Evolutionary conservation across 1,140 invertebrate genomes (phyloP).

Genomic region (Thaumatotibia leucotreta): DNA sequence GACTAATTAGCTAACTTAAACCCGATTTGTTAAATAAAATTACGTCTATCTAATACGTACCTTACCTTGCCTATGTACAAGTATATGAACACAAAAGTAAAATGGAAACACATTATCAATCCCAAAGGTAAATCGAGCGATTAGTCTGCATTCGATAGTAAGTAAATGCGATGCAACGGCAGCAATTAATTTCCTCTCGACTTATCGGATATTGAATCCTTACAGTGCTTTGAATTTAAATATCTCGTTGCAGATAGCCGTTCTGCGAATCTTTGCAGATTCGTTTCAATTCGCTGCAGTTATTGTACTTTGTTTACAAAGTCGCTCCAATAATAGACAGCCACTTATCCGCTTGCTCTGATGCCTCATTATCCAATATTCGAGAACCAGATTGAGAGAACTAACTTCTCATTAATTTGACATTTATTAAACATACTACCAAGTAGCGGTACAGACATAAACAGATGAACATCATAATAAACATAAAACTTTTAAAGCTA

Average conservation of each 20-base stretch:
- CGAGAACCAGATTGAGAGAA: too few species aligned
- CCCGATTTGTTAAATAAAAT: too few species aligned
- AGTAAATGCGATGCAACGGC: not conserved
- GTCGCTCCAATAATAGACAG: not conserved
- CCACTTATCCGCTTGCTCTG: not conserved
- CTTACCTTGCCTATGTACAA: not conserved
- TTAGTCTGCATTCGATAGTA: not conserved
- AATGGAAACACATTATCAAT: too few species aligned
- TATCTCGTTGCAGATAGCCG: not conserved
- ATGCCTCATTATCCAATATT: too few species aligned
- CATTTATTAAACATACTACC: too few species aligned
- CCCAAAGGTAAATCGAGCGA: too few species aligned
- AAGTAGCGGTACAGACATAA: not conserved
- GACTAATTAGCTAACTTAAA: not conserved
- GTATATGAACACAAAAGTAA: too few species aligned
- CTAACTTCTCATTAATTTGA: too few species aligned
- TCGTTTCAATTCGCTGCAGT: not conserved
- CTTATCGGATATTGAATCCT: not conserved
- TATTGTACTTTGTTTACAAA: not conserved
- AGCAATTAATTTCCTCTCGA: constrained; percentile 5
- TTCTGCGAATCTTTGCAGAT: not conserved
- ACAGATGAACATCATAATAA: not conserved
- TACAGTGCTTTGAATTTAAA: not conserved
- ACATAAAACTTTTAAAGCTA: not conserved
- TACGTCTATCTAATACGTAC: not conserved